Conservation (phyloP, 2,113 vertebrate genomes). For the Lota lota region DNA sequence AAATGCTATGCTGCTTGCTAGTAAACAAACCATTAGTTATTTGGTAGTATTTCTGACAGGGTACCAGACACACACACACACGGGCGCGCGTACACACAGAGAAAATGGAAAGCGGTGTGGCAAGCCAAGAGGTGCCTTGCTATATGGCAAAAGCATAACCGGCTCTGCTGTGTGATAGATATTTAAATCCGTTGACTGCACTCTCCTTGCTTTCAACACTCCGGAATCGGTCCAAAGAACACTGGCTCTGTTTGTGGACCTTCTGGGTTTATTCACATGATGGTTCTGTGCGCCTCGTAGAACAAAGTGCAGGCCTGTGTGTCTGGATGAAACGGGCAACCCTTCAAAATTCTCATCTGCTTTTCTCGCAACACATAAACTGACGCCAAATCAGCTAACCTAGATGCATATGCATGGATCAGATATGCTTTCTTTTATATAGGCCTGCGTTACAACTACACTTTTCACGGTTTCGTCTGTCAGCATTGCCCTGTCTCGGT, state of each 20-base stretch:
- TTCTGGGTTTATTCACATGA: slow-evolving; percentile 33
- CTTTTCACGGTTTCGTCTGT: no score
- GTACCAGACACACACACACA: not conserved
- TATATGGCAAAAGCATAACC: slow-evolving; percentile 7
- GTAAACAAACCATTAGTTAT: no score
- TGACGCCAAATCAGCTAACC: no score
- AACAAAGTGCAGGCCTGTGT: slow-evolving; percentile 36
- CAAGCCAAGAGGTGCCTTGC: slow-evolving; percentile 27
- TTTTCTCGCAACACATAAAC: no score
- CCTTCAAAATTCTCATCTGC: not conserved
- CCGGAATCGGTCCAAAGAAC: slow-evolving; percentile 28
- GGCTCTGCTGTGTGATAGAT: not conserved
- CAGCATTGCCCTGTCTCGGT: no score
- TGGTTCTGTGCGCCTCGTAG: slow-evolving; percentile 38
- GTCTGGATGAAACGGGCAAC: slow-evolving; percentile 18
- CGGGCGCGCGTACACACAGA: not conserved
- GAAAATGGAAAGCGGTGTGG: not conserved
- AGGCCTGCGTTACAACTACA: no score
- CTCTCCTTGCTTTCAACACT: slow-evolving; percentile 15
- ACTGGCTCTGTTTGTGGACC: slow-evolving; percentile 28
- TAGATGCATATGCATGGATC: no score
- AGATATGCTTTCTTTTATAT: no score
- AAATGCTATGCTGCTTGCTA: no score
- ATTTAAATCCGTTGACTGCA: slow-evolving; percentile 8
- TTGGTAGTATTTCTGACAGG: no score